Percentiles rank a stretch among this genome's conserved stretches.
These are phyloP conservation scores for Drosophila macrospina DNA, from an alignment of 2,888 invertebrate genomes.

Conservation along the genomic window DNA sequence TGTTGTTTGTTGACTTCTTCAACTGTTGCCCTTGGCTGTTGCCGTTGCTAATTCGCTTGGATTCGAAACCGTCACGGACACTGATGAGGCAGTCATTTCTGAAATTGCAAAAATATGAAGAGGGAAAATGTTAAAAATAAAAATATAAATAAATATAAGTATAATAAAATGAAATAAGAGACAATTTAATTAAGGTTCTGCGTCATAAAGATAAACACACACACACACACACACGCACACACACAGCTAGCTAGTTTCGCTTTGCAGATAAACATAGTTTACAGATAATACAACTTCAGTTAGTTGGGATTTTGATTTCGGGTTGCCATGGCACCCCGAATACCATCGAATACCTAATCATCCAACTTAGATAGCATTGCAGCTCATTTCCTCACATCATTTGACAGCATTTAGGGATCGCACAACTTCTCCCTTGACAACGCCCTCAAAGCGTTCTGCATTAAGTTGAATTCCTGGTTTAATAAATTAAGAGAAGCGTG, in stretches of 20 bases:
- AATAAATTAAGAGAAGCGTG: too few relatives aligned
- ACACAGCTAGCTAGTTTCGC: background rate
- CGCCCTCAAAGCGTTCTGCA: too few relatives aligned
- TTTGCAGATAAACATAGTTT: too few relatives aligned
- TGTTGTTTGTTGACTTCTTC: constrained; percentile 24
- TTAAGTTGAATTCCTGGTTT: too few relatives aligned
- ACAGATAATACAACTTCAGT: background rate
- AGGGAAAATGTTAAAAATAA: too few relatives aligned
- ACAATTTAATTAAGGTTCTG: constrained; percentile 21
- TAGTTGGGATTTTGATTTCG: background rate
- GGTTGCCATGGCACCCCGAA: constrained; percentile 4
- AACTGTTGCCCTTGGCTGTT: constrained; percentile 51
- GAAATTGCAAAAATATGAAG: background rate
- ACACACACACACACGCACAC: too few relatives aligned
- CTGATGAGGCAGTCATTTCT: constrained; percentile 72
- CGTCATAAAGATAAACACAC: background rate
- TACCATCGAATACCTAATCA: constrained; percentile 6
- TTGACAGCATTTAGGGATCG: too few relatives aligned
- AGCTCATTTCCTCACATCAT: too few relatives aligned
- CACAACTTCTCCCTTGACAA: too few relatives aligned
- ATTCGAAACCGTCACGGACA: constrained; percentile 53
- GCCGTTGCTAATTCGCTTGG: constrained; percentile 56
- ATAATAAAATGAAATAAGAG: background rate
- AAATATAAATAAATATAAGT: too few relatives aligned
- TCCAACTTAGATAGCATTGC: too few relatives aligned